Percentiles rank a stretch among this genome's conserved stretches.
Evolutionary conservation across 2,888 invertebrate species (phyloP).

Genomic region (Lamellibrachia satsuma): DNA sequence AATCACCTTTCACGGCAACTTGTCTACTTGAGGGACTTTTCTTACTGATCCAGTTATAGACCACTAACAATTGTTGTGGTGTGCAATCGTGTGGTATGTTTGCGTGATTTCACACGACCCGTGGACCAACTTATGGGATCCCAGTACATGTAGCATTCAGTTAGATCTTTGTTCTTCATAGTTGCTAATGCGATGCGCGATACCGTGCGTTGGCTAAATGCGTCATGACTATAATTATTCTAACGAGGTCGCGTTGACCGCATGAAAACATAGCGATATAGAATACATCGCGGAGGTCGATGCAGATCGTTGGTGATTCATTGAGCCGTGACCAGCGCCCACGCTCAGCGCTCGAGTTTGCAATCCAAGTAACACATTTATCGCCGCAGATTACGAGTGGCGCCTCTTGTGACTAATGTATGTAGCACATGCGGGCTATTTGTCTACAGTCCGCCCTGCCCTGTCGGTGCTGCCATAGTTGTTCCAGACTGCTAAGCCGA

Average conservation of each 20-base stretch:
- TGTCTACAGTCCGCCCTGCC: neutral
- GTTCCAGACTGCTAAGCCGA: neutral
- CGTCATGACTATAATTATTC: neutral
- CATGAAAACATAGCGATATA: neutral
- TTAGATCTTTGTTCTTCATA: no score
- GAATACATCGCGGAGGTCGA: neutral
- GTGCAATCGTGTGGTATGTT: neutral
- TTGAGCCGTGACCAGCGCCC: neutral
- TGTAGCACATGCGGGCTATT: neutral
- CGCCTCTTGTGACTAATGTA: neutral
- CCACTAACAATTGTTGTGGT: neutral
- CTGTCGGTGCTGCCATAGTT: neutral
- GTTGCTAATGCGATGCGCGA: no score
- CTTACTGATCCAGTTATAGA: neutral
- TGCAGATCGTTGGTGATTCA: neutral
- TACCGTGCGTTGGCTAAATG: neutral
- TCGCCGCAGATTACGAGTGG: neutral
- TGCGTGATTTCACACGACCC: neutral
- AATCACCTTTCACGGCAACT: neutral
- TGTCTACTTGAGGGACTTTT: neutral
- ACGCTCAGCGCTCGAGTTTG: neutral
- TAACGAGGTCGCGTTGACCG: neutral
- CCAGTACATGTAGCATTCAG: no score
- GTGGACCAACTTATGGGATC: no score
- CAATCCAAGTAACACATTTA: neutral